Evolutionary conservation across 2,888 invertebrate species (phyloP).

Genomic region (Drosophila yooni): DNA sequence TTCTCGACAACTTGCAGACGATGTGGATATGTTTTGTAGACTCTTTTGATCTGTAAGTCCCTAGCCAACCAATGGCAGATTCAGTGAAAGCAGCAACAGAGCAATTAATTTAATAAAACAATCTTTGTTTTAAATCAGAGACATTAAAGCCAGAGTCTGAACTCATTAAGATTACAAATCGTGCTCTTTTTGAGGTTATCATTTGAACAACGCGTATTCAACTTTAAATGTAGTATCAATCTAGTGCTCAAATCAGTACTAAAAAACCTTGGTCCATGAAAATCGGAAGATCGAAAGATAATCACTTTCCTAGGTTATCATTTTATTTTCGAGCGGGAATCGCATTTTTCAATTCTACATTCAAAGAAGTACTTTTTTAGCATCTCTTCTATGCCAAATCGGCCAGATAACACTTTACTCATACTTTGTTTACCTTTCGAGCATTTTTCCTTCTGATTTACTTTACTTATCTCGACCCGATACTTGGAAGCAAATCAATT

Average conservation of each 20-base stretch:
- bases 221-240: background rate
- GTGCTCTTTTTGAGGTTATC: background rate
- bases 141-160: background rate
- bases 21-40: constrained; percentile 14
- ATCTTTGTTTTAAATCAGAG: background rate
- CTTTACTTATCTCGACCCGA: background rate
- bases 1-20: constrained; percentile 22
- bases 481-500: background rate
- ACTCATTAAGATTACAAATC: background rate
- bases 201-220: background rate
- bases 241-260: background rate
- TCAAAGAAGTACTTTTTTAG: background rate
- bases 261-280: background rate
- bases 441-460: background rate
- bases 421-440: background rate
- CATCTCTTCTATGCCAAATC: background rate
- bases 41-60: constrained; percentile 13
- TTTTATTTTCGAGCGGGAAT: background rate
- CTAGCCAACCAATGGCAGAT: background rate
- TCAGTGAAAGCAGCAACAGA: constrained; percentile 1
- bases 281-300: background rate
- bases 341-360: background rate
- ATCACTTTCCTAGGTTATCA: too few species aligned
- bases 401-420: background rate
- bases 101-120: background rate